Conservation (phyloP, 2,113 vertebrate genomes). For the Naja naja region DNA sequence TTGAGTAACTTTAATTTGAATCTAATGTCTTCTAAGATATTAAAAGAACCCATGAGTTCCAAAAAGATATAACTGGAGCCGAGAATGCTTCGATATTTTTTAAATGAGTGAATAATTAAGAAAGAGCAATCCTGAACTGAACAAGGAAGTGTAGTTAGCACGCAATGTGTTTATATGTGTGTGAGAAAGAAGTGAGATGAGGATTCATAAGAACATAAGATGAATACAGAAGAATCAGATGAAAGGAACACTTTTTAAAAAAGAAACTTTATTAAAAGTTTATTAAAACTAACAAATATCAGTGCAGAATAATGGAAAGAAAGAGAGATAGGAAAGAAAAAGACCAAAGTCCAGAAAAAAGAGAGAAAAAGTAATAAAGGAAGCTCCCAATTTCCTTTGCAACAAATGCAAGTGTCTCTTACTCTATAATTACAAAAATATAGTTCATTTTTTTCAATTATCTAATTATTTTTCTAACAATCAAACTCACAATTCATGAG, state of each 20-base stretch:
- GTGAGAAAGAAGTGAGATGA: background rate
- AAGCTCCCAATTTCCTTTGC: background rate
- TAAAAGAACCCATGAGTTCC: background rate
- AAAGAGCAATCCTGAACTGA: background rate
- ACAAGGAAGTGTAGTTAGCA: background rate
- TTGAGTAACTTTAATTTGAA: constrained; percentile 16
- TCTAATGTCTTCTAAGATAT: background rate
- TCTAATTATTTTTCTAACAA: background rate
- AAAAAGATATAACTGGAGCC: background rate
- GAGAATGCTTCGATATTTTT: background rate
- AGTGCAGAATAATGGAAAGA: background rate
- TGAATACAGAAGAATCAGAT: background rate
- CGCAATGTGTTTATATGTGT: background rate
- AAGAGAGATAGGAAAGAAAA: background rate
- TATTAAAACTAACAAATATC: background rate
- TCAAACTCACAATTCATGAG: background rate
- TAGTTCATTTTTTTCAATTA: background rate
- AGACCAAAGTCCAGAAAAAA: background rate
- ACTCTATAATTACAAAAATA: background rate
- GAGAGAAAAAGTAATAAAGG: background rate
- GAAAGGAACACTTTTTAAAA: background rate
- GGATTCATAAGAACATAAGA: background rate
- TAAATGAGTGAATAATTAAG: background rate
- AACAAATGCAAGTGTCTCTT: background rate
- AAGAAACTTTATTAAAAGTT: background rate